Percentiles rank a stretch among this genome's conserved stretches.
Conservation (phyloP, 2,113 vertebrate genomes). For the Zosterops hypoxanthus region DNA sequence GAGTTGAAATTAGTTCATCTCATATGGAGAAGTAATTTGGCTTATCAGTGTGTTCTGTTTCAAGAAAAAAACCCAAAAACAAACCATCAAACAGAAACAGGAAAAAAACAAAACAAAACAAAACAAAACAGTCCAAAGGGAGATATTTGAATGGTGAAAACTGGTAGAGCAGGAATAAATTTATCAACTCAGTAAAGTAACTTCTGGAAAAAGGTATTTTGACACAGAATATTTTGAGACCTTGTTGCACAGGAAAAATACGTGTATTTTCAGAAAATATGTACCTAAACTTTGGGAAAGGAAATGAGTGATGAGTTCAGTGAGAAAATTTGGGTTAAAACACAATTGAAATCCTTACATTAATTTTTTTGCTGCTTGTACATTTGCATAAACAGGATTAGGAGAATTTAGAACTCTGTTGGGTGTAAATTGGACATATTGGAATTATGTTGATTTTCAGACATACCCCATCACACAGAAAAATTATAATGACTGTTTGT, state of each 20-base stretch:
- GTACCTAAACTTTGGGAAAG: background rate
- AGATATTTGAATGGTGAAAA: background rate
- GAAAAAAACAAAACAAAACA: background rate
- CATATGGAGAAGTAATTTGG: fast-evolving
- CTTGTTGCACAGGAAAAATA: fast-evolving
- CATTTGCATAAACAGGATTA: background rate
- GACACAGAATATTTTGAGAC: background rate
- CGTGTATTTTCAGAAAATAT: background rate
- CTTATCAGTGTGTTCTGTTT: background rate
- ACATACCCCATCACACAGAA: background rate
- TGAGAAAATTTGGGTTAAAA: background rate
- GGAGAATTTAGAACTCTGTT: background rate
- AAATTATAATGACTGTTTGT: background rate
- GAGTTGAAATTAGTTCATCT: background rate
- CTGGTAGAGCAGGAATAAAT: fast-evolving
- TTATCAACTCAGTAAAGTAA: background rate
- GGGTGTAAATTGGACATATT: background rate
- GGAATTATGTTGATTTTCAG: background rate
- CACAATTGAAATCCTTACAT: background rate
- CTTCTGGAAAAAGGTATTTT: background rate
- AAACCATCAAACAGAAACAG: fast-evolving
- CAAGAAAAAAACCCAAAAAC: background rate
- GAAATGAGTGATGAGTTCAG: background rate
- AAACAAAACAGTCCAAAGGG: background rate
- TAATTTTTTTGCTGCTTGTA: background rate